phyloP scores from a whole-genome alignment of 2,797 vertebrate genomes.

The Micrastur ruficollis region DNA sequence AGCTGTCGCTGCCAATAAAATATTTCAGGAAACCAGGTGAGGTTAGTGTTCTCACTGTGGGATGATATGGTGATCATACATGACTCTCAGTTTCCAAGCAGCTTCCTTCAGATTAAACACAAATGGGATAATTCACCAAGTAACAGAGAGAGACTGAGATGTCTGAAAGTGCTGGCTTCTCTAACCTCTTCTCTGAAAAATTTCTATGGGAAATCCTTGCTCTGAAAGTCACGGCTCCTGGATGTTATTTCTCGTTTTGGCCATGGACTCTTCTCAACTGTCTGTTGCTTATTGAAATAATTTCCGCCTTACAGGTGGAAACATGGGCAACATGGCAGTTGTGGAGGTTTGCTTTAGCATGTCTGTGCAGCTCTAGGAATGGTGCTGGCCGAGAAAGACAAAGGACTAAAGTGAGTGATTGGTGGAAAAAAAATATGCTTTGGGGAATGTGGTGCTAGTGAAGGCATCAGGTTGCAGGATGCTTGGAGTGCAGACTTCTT shows the following conservation, averaged over 20 bases:
- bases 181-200: neutral
- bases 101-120: neutral
- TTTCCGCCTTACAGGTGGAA: neutral
- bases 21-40: neutral
- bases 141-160: neutral
- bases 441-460: neutral
- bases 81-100: neutral
- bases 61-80: neutral
- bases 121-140: neutral
- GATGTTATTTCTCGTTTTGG: neutral
- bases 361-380: neutral
- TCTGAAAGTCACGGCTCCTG: neutral
- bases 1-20: neutral
- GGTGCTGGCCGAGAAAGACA: neutral
- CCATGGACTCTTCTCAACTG: neutral
- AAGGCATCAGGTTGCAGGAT: neutral
- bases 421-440: neutral
- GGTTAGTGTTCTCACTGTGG: neutral
- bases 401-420: neutral
- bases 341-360: neutral
- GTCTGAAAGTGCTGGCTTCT: neutral
- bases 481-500: neutral
- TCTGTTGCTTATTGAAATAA: neutral
- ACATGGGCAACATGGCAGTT: neutral
- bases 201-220: neutral